Conservation (phyloP, 2,888 invertebrate species). For the Bembecia ichneumoniformis region DNA sequence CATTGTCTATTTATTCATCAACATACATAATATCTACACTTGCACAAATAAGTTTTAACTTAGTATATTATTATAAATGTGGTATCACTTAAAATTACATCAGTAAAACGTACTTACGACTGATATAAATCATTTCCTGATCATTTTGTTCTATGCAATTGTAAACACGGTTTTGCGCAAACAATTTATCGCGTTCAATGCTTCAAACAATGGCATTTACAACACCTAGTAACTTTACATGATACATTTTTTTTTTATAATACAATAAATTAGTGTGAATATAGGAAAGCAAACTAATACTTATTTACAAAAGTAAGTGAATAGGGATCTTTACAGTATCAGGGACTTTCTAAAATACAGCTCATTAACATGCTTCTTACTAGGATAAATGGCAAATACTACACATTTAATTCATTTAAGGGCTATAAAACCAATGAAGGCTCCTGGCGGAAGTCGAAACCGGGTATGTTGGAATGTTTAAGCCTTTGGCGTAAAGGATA, state of each 20-base stretch:
- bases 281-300: slow-evolving; percentile 61
- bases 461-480: slow-evolving; percentile 66
- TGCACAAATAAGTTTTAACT: slow-evolving; percentile 6
- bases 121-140: slow-evolving; percentile 49
- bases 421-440: slow-evolving; percentile 38
- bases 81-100: slow-evolving; percentile 51
- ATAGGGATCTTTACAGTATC: background rate
- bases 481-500: slow-evolving; percentile 53
- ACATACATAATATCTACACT: slow-evolving; percentile 71
- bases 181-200: slow-evolving; percentile 16
- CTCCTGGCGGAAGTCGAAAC: slow-evolving; percentile 46
- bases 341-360: background rate
- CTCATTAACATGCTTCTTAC: too few relatives aligned
- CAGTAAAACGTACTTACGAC: slow-evolving; percentile 48
- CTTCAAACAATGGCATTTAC: slow-evolving; percentile 32
- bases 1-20: slow-evolving; percentile 71
- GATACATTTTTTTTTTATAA: slow-evolving; percentile 47
- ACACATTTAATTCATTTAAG: background rate
- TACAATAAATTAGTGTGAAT: slow-evolving; percentile 48
- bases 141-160: slow-evolving; percentile 25
- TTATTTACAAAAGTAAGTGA: slow-evolving; percentile 28
- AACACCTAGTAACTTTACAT: slow-evolving; percentile 41
- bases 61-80: background rate
- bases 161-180: slow-evolving; percentile 5
- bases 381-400: too few relatives aligned